phyloP scores from a whole-genome alignment of 2,797 vertebrate species.

The Arnoldichthys spilopterus region DNA sequence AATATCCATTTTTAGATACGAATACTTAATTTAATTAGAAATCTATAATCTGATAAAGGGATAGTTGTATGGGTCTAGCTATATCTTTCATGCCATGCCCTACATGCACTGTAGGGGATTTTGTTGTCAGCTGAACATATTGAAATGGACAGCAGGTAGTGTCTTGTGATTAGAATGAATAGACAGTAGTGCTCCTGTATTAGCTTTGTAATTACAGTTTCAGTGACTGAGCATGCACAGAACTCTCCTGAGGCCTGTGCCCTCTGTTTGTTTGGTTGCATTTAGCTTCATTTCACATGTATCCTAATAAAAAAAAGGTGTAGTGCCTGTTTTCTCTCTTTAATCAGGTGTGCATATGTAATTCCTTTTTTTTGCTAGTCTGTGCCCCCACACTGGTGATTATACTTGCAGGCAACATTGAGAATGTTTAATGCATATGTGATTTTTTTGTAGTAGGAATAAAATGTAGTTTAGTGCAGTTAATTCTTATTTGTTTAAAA shows the following conservation, averaged over 20 bases:
- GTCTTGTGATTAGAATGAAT: slow-evolving; percentile 55
- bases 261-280: slow-evolving; percentile 36
- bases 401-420: slow-evolving; percentile 24
- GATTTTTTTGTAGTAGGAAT: not conserved
- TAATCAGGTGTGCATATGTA: slow-evolving; percentile 52
- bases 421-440: not conserved
- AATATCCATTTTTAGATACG: slow-evolving; percentile 5
- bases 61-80: not conserved
- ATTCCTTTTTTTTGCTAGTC: slow-evolving; percentile 39
- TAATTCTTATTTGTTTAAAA: too few relatives aligned
- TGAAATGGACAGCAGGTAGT: slow-evolving; percentile 27
- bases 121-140: slow-evolving; percentile 41
- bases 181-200: slow-evolving; percentile 45
- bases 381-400: slow-evolving; percentile 37
- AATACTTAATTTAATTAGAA: not conserved
- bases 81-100: not conserved
- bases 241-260: slow-evolving; percentile 24
- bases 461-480: too few relatives aligned
- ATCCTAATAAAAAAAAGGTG: slow-evolving; percentile 23
- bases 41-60: not conserved
- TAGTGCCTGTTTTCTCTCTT: slow-evolving; percentile 5
- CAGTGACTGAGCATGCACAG: slow-evolving; percentile 18
- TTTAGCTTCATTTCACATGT: slow-evolving; percentile 40
- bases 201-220: slow-evolving; percentile 55
- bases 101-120: not conserved